Evolutionary conservation across 2,797 vertebrate species (phyloP).

Genomic region (Fistularia commersonii): DNA sequence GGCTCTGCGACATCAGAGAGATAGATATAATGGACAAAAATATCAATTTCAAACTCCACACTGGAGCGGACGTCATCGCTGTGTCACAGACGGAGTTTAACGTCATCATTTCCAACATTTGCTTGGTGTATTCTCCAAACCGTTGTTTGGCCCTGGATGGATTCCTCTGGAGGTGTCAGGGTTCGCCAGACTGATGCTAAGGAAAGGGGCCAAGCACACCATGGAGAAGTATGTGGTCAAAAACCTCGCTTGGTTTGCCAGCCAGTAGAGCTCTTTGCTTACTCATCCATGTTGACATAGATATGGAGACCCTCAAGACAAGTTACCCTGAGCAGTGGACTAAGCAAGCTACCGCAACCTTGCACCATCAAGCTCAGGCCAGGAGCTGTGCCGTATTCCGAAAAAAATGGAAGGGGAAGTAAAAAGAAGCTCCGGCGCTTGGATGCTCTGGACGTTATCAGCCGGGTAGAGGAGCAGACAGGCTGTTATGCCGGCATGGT

Average conservation of each 20-base stretch:
- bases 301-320: too few species aligned
- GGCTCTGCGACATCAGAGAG: background rate
- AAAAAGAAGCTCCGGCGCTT: background rate
- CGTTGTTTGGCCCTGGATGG: background rate
- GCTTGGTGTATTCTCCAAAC: background rate
- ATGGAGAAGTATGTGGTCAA: background rate
- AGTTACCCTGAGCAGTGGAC: background rate
- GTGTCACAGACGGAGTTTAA: too few species aligned
- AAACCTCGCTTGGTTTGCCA: background rate
- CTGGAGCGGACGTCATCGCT: too few species aligned
- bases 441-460: conserved; percentile 10
- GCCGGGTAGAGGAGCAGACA: conserved; percentile 16
- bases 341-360: background rate
- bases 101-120: too few species aligned
- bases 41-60: too few species aligned
- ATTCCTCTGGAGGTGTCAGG: background rate
- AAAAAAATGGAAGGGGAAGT: background rate
- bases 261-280: background rate
- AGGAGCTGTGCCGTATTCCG: background rate
- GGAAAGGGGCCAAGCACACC: background rate
- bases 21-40: background rate
- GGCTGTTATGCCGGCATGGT: conserved; percentile 28
- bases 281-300: too few species aligned
- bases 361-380: background rate
- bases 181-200: background rate